phyloP scores from a whole-genome alignment of 2,888 invertebrate genomes.

The Exocentrus adspersus region DNA sequence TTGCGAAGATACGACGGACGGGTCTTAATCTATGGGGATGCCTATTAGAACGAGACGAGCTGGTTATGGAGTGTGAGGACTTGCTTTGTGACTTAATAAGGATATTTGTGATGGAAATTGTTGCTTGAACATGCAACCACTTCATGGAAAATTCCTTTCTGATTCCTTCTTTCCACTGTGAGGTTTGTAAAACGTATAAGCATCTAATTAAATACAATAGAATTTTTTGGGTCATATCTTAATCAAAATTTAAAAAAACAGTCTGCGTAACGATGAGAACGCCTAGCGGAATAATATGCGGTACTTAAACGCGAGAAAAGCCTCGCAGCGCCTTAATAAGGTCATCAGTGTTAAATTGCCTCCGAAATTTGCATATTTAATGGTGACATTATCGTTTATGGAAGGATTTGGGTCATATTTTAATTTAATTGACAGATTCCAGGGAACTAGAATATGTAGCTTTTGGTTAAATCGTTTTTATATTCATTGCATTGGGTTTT shows the following conservation, averaged over 20 bases:
- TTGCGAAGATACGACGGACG: neutral
- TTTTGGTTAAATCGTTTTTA: neutral
- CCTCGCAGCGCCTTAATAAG: neutral
- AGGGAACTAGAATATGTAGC: neutral
- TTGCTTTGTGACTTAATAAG: slow-evolving; percentile 6
- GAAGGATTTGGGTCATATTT: neutral
- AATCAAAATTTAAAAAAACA: no score
- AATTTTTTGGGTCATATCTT: no score
- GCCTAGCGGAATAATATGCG: neutral
- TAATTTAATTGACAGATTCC: neutral
- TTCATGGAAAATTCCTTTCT: no score
- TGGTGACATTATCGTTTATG: neutral
- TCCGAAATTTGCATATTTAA: neutral
- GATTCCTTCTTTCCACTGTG: no score
- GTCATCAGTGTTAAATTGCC: neutral
- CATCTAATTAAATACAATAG: no score
- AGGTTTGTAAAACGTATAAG: no score
- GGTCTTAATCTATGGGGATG: slow-evolving; percentile 9
- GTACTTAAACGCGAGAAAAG: neutral
- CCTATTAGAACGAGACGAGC: slow-evolving; percentile 4
- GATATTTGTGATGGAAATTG: no score
- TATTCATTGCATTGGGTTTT: no score
- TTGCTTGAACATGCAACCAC: no score
- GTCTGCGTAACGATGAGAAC: no score
- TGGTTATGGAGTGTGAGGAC: neutral